phyloP scores from a whole-genome alignment of 2,797 vertebrate species.

The Lepilemur septentrionalis region DNA sequence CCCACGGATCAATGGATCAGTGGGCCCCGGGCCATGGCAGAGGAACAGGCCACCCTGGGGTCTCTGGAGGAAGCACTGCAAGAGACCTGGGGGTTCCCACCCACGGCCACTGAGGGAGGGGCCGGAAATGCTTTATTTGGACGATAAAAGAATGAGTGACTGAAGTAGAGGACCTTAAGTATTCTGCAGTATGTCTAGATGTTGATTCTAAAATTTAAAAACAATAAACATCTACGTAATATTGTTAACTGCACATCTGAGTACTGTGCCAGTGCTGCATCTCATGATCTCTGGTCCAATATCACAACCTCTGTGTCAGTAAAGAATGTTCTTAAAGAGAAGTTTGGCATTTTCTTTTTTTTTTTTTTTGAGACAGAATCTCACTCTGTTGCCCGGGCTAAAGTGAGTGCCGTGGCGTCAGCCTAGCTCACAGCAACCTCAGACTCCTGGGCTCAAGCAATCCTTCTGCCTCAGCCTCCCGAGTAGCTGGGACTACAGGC shows the following conservation, averaged over 20 bases:
- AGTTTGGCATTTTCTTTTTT: conserved; percentile 4
- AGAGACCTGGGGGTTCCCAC: neutral
- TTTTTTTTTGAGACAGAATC: too few relatives aligned
- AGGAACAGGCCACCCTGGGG: neutral
- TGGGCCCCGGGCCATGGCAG: too few relatives aligned
- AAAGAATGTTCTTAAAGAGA: neutral
- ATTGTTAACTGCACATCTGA: neutral
- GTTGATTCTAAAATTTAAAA: neutral
- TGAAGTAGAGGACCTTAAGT: neutral
- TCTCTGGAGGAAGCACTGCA: neutral
- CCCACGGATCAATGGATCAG: too few relatives aligned
- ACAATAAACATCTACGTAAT: neutral
- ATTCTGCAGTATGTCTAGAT: neutral
- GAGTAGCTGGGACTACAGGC: too few relatives aligned
- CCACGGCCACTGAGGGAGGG: fast-evolving
- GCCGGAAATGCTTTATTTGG: neutral
- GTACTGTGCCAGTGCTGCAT: neutral
- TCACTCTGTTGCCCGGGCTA: too few relatives aligned
- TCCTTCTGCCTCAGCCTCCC: too few relatives aligned
- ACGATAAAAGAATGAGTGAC: neutral
- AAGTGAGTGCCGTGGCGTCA: too few relatives aligned
- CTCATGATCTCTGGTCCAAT: neutral
- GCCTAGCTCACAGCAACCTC: too few relatives aligned
- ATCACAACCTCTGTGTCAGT: neutral
- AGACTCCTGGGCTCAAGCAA: too few relatives aligned